phyloP scores from a whole-genome alignment of 2,113 vertebrate genomes.

The Orycteropus afer region DNA sequence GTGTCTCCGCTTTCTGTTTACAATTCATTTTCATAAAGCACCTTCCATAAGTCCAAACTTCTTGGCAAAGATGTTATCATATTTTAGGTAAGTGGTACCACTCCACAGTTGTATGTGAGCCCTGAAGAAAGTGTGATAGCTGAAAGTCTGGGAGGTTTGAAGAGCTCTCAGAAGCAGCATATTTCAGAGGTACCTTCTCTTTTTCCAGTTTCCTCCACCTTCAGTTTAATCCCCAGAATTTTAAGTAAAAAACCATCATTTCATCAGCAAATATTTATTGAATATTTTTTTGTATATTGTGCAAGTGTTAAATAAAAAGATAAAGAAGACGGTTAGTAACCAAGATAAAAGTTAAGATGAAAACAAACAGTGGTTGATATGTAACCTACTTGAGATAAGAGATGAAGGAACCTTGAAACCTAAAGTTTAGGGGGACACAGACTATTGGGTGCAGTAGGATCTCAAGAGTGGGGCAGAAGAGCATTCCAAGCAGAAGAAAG shows the following conservation, averaged over 20 bases:
- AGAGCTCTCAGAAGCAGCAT: no score
- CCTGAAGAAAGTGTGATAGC: background rate
- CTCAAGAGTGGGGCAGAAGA: rapidly evolving
- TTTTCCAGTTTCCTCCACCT: background rate
- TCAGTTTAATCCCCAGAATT: background rate
- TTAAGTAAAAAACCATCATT: background rate
- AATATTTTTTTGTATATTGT: background rate
- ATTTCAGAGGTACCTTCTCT: background rate
- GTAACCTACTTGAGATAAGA: background rate
- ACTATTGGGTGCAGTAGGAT: background rate
- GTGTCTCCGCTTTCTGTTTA: background rate
- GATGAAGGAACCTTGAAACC: background rate
- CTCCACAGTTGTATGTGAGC: background rate
- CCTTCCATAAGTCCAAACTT: background rate
- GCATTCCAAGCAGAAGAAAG: background rate
- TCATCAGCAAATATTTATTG: background rate
- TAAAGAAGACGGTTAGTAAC: background rate
- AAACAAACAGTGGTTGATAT: background rate
- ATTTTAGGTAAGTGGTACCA: background rate
- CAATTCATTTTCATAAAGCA: background rate
- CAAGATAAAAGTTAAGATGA: background rate
- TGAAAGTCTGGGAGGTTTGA: rapidly evolving
- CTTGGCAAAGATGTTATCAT: background rate
- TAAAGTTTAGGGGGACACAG: background rate
- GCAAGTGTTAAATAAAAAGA: background rate